These are phyloP conservation scores for Bolinopsis microptera DNA, from an alignment of 37 sponge, comb jelly and placozoan genomes.

Conservation along the genomic window DNA sequence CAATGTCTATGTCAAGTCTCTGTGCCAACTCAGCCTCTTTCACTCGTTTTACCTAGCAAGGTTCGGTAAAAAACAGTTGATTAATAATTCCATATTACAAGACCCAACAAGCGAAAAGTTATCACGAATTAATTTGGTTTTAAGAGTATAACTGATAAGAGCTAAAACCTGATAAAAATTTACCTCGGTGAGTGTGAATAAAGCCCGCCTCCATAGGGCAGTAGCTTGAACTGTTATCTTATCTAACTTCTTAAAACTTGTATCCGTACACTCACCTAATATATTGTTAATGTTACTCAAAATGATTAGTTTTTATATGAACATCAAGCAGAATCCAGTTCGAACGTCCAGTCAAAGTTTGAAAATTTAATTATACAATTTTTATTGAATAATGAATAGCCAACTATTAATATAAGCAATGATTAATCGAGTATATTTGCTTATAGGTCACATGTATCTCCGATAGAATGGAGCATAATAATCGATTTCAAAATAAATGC, in stretches of 20 bases:
- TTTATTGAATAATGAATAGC: not conserved
- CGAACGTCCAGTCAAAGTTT: not conserved
- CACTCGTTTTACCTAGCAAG: conserved; percentile 19
- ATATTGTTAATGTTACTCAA: not conserved
- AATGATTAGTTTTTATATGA: not conserved
- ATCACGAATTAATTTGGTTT: too few species aligned
- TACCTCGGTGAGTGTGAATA: conserved; percentile 73
- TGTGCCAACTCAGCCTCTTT: conserved; percentile 46
- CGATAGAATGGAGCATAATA: too few species aligned
- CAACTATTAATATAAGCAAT: not conserved
- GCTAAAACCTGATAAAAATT: too few species aligned
- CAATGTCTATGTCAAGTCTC: conserved; percentile 27
- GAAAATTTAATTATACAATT: not conserved
- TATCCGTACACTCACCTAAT: conserved; percentile 46
- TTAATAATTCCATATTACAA: too few species aligned
- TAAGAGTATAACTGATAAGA: too few species aligned
- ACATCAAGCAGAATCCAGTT: not conserved
- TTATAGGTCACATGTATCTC: too few species aligned
- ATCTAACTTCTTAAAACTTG: not conserved
- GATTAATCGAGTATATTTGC: too few species aligned
- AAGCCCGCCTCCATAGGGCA: conserved; percentile 80
- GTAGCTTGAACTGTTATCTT: conserved; percentile 68
- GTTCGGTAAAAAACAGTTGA: not conserved
- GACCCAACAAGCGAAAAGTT: too few species aligned
- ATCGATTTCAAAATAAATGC: too few species aligned